Percentiles rank a stretch among this genome's conserved stretches.
These are phyloP conservation scores for Pachycephus smyrnensis DNA, from an alignment of 2,888 invertebrate species.

Conservation along the genomic window DNA sequence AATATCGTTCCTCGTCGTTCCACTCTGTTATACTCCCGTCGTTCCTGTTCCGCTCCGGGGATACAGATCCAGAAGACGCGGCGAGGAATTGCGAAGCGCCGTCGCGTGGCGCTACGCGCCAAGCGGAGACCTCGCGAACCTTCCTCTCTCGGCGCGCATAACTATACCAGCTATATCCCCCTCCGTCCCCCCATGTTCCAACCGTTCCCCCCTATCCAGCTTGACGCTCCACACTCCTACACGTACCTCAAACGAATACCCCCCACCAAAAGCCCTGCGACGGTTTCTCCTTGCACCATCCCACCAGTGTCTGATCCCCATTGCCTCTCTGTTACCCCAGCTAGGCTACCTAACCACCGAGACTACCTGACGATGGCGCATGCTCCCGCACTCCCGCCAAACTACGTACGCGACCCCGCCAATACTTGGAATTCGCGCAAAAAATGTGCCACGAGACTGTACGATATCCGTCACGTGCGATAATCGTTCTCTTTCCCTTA, in stretches of 20 bases:
- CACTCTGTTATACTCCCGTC: background rate
- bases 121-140: constrained; percentile 66
- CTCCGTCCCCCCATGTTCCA: constrained; percentile 4
- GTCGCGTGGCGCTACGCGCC: constrained; percentile 60
- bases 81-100: constrained; percentile 32
- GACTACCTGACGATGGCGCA: background rate
- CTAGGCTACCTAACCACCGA: background rate
- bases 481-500: background rate
- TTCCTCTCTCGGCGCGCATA: constrained; percentile 20
- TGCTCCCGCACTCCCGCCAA: background rate
- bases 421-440: background rate
- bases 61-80: constrained; percentile 4
- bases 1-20: background rate
- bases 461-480: background rate
- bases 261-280: constrained; percentile 26
- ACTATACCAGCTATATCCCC: constrained; percentile 13
- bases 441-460: background rate
- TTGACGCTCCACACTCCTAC: background rate
- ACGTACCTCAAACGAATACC: background rate
- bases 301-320: constrained; percentile 9
- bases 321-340: background rate
- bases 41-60: background rate
- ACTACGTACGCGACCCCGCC: background rate
- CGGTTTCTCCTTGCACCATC: constrained; percentile 17
- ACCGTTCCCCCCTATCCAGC: background rate